Evolutionary conservation across 2,113 vertebrate species (phyloP).

Genomic region (Parus major): DNA sequence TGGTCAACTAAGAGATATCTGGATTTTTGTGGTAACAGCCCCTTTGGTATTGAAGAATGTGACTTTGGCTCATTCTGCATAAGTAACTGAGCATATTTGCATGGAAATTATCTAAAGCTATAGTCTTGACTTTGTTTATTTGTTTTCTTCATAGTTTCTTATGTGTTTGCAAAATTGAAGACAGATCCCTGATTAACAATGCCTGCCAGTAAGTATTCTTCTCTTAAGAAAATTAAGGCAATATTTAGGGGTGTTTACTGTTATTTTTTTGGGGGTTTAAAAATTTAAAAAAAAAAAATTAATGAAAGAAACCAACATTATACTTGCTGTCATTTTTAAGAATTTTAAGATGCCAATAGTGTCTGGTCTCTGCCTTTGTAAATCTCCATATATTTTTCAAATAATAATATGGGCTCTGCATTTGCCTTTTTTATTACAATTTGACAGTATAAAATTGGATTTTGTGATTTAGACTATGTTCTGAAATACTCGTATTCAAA

Average conservation of each 20-base stretch:
- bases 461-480: not conserved
- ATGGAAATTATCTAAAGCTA: not conserved
- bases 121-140: not conserved
- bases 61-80: not conserved
- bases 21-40: slow-evolving; percentile 23
- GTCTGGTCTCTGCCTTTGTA: not conserved
- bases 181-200: slow-evolving; percentile 25
- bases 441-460: not conserved
- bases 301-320: not conserved
- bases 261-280: not conserved
- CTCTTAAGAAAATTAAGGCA: not conserved
- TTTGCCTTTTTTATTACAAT: not conserved
- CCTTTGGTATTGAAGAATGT: not conserved
- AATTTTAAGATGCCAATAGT: not conserved
- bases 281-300: not conserved
- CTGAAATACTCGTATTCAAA: not conserved
- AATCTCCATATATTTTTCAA: not conserved
- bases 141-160: slow-evolving; percentile 1
- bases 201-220: slow-evolving; percentile 62
- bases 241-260: not conserved
- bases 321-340: not conserved
- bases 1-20: not conserved
- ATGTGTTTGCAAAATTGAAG: not conserved
- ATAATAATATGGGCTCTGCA: not conserved
- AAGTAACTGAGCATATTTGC: not conserved